A percentile compares a stretch with the other conserved stretches of the same genome.
These are phyloP conservation scores for Agrypnia vestita DNA, from an alignment of 1,140 invertebrate genomes.

Conservation along the genomic window DNA sequence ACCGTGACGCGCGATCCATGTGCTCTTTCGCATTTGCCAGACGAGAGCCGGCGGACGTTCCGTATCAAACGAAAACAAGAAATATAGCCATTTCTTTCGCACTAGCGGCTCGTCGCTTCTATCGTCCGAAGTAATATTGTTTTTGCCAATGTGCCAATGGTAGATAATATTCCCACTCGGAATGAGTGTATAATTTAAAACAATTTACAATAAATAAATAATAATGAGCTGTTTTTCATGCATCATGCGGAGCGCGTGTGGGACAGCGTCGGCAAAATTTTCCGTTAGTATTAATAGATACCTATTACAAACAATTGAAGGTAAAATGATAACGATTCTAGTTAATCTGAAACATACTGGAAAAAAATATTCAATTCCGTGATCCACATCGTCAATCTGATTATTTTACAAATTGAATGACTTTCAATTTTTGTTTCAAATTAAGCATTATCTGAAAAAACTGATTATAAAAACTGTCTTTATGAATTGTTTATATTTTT, in stretches of 20 bases:
- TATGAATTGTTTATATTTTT: no score
- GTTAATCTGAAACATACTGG: no score
- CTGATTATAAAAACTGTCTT: no score
- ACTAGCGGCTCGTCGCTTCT: conserved; percentile 8
- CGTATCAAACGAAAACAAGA: neutral
- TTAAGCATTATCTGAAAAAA: no score
- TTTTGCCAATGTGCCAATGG: conserved; percentile 40
- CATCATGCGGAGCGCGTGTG: neutral
- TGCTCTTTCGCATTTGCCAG: conserved; percentile 44
- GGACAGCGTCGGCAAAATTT: neutral
- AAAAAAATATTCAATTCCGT: no score
- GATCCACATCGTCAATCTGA: no score
- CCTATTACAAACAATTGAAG: no score
- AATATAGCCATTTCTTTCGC: conserved; percentile 31
- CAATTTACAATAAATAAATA: neutral
- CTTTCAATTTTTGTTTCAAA: no score
- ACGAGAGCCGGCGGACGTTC: conserved; percentile 26
- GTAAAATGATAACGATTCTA: no score
- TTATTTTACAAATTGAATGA: no score
- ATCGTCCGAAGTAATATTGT: conserved; percentile 32
- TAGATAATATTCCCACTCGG: conserved; percentile 3
- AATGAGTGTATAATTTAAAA: neutral
- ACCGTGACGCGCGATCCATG: conserved; percentile 43
- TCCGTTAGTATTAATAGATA: neutral
- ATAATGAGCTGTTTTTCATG: conserved; percentile 52